Percentiles rank a stretch among this genome's conserved stretches.
These are phyloP conservation scores for Potorous gilbertii DNA, from an alignment of 2,797 vertebrate species.

Conservation along the genomic window DNA sequence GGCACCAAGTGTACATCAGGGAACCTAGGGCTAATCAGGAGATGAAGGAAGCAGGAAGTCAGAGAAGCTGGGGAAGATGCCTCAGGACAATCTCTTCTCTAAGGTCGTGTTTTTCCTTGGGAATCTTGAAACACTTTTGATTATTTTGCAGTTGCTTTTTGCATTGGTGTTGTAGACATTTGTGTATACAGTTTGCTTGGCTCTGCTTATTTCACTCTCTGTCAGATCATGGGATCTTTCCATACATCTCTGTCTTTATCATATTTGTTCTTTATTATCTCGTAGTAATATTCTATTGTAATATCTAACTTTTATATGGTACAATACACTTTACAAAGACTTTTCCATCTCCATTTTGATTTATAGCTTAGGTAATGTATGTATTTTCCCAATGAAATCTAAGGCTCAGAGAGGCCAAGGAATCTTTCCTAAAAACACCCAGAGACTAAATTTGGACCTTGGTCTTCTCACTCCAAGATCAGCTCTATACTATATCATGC, in stretches of 20 bases:
- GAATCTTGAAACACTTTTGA: background rate
- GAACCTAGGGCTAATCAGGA: background rate
- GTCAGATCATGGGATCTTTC: background rate
- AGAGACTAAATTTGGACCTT: background rate
- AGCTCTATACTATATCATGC: background rate
- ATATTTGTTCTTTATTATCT: background rate
- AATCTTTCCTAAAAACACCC: background rate
- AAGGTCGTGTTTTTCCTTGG: background rate
- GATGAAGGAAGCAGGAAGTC: background rate
- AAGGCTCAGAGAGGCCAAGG: background rate
- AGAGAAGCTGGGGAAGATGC: background rate
- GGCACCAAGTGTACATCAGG: background rate
- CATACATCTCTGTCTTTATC: background rate
- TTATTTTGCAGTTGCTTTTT: background rate
- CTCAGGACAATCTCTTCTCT: background rate
- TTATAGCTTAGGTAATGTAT: background rate
- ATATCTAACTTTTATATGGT: background rate
- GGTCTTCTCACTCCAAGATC: background rate
- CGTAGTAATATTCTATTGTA: background rate
- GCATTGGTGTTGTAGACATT: background rate
- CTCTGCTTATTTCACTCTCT: background rate
- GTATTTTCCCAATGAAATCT: background rate
- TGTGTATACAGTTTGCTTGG: background rate
- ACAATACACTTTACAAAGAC: background rate
- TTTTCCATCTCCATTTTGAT: background rate